These are phyloP conservation scores for Drosophila diplacantha DNA, from an alignment of 2,888 invertebrate genomes.

Conservation along the genomic window DNA sequence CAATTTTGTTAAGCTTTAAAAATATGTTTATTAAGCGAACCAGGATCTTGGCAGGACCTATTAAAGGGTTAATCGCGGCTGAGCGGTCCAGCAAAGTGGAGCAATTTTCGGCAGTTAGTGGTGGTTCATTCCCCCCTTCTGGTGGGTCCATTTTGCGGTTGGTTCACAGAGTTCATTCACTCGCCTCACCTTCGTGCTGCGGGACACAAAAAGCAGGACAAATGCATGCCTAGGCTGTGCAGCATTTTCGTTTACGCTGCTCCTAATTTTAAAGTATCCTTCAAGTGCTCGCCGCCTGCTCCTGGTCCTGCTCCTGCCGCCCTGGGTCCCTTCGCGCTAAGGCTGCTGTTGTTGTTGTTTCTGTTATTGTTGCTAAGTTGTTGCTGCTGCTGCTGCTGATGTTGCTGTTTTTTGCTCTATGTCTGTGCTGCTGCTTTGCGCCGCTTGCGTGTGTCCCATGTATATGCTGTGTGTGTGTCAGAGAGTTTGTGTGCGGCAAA, in stretches of 20 bases:
- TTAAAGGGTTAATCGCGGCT: conserved; percentile 13
- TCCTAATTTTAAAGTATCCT: conserved; percentile 65
- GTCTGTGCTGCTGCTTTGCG: conserved; percentile 15
- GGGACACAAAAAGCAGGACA: conserved; percentile 29
- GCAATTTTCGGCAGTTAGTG: conserved; percentile 16
- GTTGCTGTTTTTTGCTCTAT: conserved; percentile 36
- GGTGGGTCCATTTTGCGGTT: conserved; percentile 33
- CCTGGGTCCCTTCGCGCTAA: conserved; percentile 5
- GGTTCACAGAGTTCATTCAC: conserved; percentile 29
- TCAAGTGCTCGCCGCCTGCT: conserved; percentile 43
- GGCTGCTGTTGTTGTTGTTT: conserved; percentile 34
- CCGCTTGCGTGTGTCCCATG: conserved; percentile 13
- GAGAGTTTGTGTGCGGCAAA: conserved; percentile 53
- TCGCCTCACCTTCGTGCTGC: conserved; percentile 31
- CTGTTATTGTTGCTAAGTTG: conserved; percentile 23
- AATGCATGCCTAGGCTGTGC: conserved; percentile 47
- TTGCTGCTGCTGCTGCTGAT: conserved; percentile 25
- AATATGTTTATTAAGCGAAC: not conserved
- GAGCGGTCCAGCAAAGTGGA: conserved; percentile 12
- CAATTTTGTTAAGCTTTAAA: too few relatives aligned
- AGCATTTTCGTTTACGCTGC: conserved; percentile 57
- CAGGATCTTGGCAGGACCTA: not conserved
- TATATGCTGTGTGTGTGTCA: conserved; percentile 22
- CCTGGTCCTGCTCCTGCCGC: not conserved
- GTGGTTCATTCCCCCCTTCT: conserved; percentile 14